Evolutionary conservation across 2,797 vertebrate genomes (phyloP).

Genomic region (Yasuhikotakia modesta): DNA sequence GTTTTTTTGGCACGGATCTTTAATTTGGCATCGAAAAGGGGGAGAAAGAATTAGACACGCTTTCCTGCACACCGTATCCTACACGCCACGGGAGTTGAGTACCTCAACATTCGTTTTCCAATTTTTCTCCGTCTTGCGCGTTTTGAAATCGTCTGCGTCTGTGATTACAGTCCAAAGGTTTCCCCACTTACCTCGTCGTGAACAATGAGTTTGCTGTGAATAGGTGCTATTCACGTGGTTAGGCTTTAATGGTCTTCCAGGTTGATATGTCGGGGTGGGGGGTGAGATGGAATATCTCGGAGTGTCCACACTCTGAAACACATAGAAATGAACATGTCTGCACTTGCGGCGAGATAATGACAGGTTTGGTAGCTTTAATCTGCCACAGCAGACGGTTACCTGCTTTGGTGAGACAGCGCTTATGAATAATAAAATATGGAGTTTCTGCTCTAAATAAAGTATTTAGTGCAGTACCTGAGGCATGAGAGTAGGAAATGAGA

Average conservation of each 20-base stretch:
- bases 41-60: constrained; percentile 56
- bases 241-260: constrained; percentile 78
- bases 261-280: constrained; percentile 65
- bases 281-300: constrained; percentile 56
- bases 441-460: constrained; percentile 73
- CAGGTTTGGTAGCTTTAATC: constrained; percentile 74
- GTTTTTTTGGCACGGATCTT: constrained; percentile 56
- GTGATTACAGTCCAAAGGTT: constrained; percentile 80
- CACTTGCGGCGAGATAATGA: constrained; percentile 77
- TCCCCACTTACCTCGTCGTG: constrained; percentile 78
- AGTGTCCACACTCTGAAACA: constrained; percentile 57
- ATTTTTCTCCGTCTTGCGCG: constrained; percentile 52
- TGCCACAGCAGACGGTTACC: constrained; percentile 78
- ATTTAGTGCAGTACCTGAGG: constrained; percentile 62
- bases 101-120: constrained; percentile 60
- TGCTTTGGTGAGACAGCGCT: constrained; percentile 61
- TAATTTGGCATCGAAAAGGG: constrained; percentile 58
- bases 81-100: constrained; percentile 55
- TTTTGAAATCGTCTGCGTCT: constrained; percentile 57
- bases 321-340: constrained; percentile 59
- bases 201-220: constrained; percentile 81
- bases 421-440: constrained; percentile 74
- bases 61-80: constrained; percentile 59
- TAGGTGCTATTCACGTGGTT: constrained; percentile 76
- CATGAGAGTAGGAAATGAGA: constrained; percentile 41